phyloP scores from a whole-genome alignment of 2,113 vertebrate genomes.

The Loxodonta africana region DNA sequence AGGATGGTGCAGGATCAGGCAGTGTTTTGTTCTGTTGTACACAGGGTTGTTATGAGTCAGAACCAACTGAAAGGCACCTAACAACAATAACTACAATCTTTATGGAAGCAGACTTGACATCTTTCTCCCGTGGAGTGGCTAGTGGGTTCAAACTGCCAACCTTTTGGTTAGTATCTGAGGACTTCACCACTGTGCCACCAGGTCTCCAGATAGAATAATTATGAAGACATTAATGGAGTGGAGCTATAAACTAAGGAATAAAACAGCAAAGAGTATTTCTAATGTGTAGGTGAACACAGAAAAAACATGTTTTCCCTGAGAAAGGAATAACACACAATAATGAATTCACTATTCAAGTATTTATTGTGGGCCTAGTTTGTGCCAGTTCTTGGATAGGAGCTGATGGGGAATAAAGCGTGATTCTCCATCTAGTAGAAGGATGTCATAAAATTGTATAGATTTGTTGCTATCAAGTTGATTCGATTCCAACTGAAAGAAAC shows the following conservation, averaged over 20 bases:
- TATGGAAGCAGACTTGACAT: not conserved
- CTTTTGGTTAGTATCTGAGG: too few relatives aligned
- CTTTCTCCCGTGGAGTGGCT: not conserved
- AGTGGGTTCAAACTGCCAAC: not conserved
- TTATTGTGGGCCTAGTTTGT: not conserved
- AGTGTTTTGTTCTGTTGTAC: too few relatives aligned
- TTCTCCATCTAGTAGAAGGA: not conserved
- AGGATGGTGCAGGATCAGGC: too few relatives aligned
- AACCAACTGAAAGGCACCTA: too few relatives aligned
- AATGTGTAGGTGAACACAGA: not conserved
- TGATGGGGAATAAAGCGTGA: not conserved
- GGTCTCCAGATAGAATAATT: not conserved
- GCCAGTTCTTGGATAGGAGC: not conserved
- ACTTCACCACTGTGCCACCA: not conserved
- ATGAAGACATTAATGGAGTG: constrained; percentile 8
- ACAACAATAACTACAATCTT: not conserved
- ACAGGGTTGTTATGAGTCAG: too few relatives aligned
- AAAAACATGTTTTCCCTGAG: not conserved
- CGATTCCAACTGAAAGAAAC: too few relatives aligned
- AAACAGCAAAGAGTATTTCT: constrained; percentile 19
- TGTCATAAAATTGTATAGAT: too few relatives aligned
- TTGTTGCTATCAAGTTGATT: too few relatives aligned
- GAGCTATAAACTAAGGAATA: not conserved
- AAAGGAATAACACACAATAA: not conserved
- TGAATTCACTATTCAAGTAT: not conserved